Evolutionary conservation across 2,888 invertebrate genomes (phyloP).

Genomic region (Allophyes oxyacanthae): DNA sequence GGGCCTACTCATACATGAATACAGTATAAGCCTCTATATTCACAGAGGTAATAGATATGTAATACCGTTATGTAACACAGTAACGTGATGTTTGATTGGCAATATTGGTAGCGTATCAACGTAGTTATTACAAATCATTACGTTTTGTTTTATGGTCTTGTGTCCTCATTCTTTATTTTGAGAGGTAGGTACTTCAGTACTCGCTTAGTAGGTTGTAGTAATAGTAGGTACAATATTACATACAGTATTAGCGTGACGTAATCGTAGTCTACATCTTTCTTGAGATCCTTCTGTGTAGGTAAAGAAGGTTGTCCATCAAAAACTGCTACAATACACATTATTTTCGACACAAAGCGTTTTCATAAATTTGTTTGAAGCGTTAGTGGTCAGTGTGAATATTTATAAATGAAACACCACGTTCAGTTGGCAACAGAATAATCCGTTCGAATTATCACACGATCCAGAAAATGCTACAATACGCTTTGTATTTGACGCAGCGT

Average conservation of each 20-base stretch:
- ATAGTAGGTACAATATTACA: no score
- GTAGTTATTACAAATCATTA: conserved; percentile 9
- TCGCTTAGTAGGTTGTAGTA: no score
- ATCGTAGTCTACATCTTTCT: no score
- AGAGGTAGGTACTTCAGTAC: no score
- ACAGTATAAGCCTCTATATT: conserved; percentile 2
- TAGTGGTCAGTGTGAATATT: no score
- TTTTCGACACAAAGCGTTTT: no score
- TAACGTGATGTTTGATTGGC: conserved; percentile 10
- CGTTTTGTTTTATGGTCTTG: background rate
- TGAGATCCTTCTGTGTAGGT: no score
- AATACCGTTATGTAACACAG: conserved; percentile 18
- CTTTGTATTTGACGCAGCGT: no score
- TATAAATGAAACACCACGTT: background rate
- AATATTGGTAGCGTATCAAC: background rate
- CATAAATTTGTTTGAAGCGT: background rate
- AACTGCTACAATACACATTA: no score
- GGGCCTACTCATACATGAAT: background rate
- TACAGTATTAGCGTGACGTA: no score
- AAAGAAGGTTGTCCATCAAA: no score
- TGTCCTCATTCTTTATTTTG: no score
- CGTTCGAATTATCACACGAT: conserved; percentile 19
- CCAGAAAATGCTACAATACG: conserved; percentile 9
- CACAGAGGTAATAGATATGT: conserved; percentile 4
- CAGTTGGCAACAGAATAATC: conserved; percentile 6